Evolutionary conservation across 2,113 vertebrate genomes (phyloP), one percentile per base, ranked within the genome.

Genomic region (Chamaetylas fuelleborni): DNA sequence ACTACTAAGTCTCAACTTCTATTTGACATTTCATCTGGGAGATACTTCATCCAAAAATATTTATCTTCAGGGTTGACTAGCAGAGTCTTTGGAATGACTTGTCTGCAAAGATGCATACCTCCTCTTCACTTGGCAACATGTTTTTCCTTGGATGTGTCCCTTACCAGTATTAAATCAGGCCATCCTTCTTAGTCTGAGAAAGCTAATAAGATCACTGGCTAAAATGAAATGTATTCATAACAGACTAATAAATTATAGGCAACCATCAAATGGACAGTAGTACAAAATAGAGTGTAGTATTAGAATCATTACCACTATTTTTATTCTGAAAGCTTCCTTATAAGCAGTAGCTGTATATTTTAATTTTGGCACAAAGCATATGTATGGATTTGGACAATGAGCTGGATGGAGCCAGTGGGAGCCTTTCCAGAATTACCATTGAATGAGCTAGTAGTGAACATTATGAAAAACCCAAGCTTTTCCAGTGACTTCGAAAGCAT

Each of bases 241-340:
- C 31, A 90, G 84, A 45, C 61, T 69, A 67, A 72, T 87, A 85
- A 93, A 85, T 88, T 84, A 57, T 6, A 94, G 84, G 36, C 87
- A 85, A 24, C 57, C 45, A n/a, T 93, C 84, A 85, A 87, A 67
- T 67, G 51, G 69, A 48, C 9, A 2, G 33, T 53, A 57, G 54
- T 40, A 45, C 57, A 58, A 90, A 95, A 70, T 12, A 76, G 65
- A 91, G 57, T 53, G 16, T 47, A 69, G 29, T 50, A 43, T 69
- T 71, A 88, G 83, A 88, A 50, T 74, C 66, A 72, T 89, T 76
- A 74, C 62, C 11, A 19, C 58, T 88, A 0, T 50, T 88, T 84
- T 86, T 87, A 40, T 91, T 91, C 84, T 82, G 77, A 95, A 92
- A 91, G 78, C 69, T 92, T 91, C 81, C 84, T 69, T 91, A 31